These are phyloP conservation scores for Nomia melanderi DNA, from an alignment of 1,140 invertebrate genomes.

Conservation along the genomic window DNA sequence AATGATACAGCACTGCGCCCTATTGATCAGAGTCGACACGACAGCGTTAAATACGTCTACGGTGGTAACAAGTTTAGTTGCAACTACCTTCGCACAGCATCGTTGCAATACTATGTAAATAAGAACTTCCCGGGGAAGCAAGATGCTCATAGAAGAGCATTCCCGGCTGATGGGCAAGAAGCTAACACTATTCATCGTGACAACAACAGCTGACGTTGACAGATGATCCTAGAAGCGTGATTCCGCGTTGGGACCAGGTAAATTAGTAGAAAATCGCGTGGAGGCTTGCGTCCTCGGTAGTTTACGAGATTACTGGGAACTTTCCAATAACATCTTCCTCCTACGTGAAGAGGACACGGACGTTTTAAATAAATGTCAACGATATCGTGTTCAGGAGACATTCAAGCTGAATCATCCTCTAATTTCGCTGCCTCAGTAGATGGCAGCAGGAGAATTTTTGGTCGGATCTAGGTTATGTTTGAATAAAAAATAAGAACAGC, in stretches of 20 bases:
- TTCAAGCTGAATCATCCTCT: no score
- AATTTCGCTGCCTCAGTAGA: no score
- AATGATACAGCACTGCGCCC: no score
- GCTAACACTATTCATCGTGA: background rate
- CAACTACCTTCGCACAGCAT: background rate
- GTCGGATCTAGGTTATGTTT: no score
- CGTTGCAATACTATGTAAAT: background rate
- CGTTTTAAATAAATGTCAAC: no score
- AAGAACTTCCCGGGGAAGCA: background rate
- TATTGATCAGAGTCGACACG: background rate
- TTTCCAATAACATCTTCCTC: background rate
- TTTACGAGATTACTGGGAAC: background rate
- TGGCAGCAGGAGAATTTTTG: no score
- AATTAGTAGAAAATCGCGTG: background rate
- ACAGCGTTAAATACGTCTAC: background rate
- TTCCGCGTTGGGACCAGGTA: background rate
- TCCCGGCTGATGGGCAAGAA: background rate
- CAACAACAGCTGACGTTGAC: background rate
- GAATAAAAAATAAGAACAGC: no score
- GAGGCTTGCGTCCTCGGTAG: no score
- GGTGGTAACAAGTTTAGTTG: background rate
- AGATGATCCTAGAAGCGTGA: background rate
- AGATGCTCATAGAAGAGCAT: background rate
- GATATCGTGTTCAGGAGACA: no score
- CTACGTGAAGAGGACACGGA: no score